Evolutionary conservation across 2,113 vertebrate species (phyloP), one percentile per base, ranked within the genome.

Genomic region (Antennarius striatus): DNA sequence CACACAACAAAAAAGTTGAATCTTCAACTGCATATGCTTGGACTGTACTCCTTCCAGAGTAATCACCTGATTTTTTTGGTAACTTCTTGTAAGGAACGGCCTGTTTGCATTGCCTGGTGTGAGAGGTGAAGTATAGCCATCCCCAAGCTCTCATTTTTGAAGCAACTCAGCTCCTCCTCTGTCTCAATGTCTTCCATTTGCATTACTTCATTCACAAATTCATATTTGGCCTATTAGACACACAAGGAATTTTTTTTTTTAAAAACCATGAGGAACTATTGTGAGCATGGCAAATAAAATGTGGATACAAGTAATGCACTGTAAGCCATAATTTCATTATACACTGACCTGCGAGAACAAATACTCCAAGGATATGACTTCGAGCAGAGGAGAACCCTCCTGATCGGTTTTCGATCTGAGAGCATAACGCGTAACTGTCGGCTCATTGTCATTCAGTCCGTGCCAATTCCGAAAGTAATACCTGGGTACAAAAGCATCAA

Each of bases 381-480:
- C 96, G 15, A 98, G 86, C 17, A 98, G 77, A 3, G 93, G 93
- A 0, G 84, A 75, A 0, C 89, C 87, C 0, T 76, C 85, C 3
- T 88, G 89, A 10, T 91, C 84, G 0, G 36, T 46, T 3, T 69
- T 83, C 0, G 74, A 82, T 0, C 86, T 89, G 29, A 85, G 86
- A 0, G 71, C 29, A 1, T 91, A 91, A 4, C 97, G 94, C n/a
- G 66, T 91, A 0, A 96, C 93, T 0, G 70, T 63, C 0, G 93
- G 91, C 46, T 96, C 94, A 17, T 90, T 86, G 0, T 93, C 83
- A 28, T 73, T 90, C 45, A 93, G 85, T 15, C 94, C 94, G 1
- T 98, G 96, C 96, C 97, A 98, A 45, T 98, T 98, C 54, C 92
- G 90, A 73, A 98, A 98, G 79, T 98, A 98, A 84, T 90, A 98